Percentiles rank a stretch among this genome's conserved stretches.
Evolutionary conservation across 1,140 invertebrate genomes (phyloP).

Genomic region (Bombus waltoni): DNA sequence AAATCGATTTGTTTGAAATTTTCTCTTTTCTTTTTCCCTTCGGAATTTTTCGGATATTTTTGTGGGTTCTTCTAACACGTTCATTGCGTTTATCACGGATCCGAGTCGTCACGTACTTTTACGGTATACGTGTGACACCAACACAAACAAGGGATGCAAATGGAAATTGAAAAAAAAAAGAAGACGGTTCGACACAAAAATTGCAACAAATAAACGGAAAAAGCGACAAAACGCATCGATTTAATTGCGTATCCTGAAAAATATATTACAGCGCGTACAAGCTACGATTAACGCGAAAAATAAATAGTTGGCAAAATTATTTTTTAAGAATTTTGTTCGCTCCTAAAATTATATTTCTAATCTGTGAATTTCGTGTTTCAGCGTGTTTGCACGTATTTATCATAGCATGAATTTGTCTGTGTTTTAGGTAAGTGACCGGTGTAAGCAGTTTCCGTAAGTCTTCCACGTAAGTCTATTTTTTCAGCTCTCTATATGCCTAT

Average conservation of each 20-base stretch:
- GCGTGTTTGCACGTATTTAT: neutral
- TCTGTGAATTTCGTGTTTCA: no score
- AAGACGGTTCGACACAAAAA: neutral
- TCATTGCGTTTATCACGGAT: neutral
- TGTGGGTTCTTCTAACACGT: neutral
- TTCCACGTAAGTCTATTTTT: neutral
- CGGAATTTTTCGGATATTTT: neutral
- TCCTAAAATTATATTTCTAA: no score
- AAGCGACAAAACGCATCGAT: neutral
- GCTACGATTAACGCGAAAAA: no score
- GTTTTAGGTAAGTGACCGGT: constrained; percentile 24
- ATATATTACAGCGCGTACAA: neutral
- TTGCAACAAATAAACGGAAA: neutral
- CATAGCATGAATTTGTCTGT: neutral
- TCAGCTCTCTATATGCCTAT: no score
- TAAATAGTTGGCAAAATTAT: neutral
- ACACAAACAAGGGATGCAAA: no score
- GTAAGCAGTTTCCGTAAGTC: neutral
- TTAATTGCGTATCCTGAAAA: neutral
- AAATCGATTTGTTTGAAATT: neutral
- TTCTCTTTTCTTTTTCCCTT: neutral
- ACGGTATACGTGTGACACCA: no score
- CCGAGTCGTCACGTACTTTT: neutral
- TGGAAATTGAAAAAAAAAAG: no score
- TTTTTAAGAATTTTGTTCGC: no score